Evolutionary conservation across 2,888 invertebrate species (phyloP).

Genomic region (Julus scandinavius): DNA sequence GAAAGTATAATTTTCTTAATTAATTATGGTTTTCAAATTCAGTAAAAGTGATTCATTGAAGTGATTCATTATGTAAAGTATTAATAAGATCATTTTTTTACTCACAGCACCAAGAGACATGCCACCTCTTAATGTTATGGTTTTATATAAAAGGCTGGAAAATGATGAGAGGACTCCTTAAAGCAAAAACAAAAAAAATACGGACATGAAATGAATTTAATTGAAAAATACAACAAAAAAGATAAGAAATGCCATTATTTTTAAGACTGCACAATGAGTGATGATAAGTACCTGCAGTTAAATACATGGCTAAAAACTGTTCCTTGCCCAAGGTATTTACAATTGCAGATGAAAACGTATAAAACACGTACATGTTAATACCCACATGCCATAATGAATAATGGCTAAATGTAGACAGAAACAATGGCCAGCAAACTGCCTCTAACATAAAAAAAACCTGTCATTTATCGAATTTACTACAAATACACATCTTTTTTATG

Average conservation of each 20-base stretch:
- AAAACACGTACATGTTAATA: slow-evolving; percentile 96
- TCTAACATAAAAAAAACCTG: slow-evolving; percentile 68
- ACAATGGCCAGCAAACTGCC: slow-evolving; percentile 85
- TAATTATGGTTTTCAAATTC: neutral
- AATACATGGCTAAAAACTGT: slow-evolving; percentile 90
- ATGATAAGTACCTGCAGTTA: slow-evolving; percentile 75
- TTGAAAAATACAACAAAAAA: neutral
- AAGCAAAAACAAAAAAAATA: neutral
- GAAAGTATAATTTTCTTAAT: slow-evolving; percentile 59
- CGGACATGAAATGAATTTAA: neutral
- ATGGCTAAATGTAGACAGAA: slow-evolving; percentile 95
- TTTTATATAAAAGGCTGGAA: slow-evolving; percentile 83
- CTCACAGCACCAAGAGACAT: slow-evolving; percentile 93
- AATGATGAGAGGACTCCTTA: slow-evolving; percentile 83
- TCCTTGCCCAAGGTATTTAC: slow-evolving; percentile 84
- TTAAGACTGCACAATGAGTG: neutral
- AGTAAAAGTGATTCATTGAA: neutral
- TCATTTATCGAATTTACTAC: neutral
- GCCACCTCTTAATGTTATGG: slow-evolving; percentile 75
- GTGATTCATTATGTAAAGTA: no score
- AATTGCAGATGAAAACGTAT: slow-evolving; percentile 81
- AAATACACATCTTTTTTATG: neutral
- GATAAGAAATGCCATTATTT: neutral
- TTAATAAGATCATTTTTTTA: slow-evolving; percentile 60
- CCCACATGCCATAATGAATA: slow-evolving; percentile 85